Percentiles rank a stretch among this genome's conserved stretches.
phyloP scores from a whole-genome alignment of 2,113 vertebrate genomes.

The Daboia siamensis region DNA sequence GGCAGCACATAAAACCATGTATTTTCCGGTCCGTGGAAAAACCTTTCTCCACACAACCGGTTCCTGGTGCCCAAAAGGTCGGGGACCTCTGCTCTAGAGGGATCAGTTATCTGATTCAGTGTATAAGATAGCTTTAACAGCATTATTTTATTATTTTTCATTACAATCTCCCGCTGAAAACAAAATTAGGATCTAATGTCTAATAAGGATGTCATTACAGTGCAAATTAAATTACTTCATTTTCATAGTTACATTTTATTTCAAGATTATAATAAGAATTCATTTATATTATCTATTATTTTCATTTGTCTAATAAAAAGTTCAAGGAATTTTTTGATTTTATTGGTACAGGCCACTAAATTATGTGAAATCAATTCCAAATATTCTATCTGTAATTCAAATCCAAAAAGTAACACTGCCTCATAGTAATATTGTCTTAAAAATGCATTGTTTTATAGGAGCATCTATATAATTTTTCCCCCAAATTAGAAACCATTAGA shows the following conservation, averaged over 20 bases:
- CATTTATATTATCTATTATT: background rate
- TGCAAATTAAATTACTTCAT: conserved; percentile 14
- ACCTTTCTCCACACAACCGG: too few species aligned
- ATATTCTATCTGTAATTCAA: background rate
- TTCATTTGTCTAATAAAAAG: background rate
- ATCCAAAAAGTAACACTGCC: background rate
- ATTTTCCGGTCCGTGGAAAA: too few species aligned
- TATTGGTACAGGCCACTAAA: background rate
- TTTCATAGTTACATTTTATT: background rate
- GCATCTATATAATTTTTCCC: background rate
- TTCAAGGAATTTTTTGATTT: background rate
- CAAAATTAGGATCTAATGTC: conserved; percentile 31
- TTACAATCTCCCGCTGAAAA: background rate
- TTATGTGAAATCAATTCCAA: background rate
- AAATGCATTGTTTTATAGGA: background rate
- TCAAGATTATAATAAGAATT: background rate
- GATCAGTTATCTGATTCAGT: background rate
- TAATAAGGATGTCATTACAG: conserved; percentile 2
- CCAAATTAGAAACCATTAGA: background rate
- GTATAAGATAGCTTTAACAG: background rate
- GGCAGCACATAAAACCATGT: too few species aligned
- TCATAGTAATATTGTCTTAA: background rate
- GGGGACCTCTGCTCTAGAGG: background rate
- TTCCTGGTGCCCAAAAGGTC: too few species aligned
- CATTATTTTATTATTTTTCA: background rate